Evolutionary conservation across 2,888 invertebrate genomes (phyloP).

Genomic region (Hyles lineata): DNA sequence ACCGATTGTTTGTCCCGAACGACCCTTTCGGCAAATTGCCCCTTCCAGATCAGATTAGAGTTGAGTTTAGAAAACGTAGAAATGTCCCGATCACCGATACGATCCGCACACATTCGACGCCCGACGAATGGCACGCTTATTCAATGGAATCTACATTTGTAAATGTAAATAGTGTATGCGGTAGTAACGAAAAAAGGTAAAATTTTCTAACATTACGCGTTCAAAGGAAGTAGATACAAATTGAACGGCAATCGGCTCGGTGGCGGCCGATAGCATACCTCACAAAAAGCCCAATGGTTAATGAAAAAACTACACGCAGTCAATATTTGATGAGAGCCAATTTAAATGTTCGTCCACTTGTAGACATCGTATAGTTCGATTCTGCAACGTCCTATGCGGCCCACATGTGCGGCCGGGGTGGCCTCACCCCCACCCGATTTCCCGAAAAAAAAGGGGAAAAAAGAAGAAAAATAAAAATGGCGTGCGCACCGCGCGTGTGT

Average conservation of each 20-base stretch:
- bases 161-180: constrained; percentile 7
- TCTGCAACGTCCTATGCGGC: constrained; percentile 53
- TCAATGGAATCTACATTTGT: constrained; percentile 22
- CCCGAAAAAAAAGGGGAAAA: constrained; percentile 76
- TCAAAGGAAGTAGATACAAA: constrained; percentile 71
- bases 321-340: constrained; percentile 85
- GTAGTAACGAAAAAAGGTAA: constrained; percentile 37
- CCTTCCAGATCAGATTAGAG: neutral
- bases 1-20: constrained; percentile 4
- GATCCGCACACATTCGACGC: neutral
- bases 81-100: neutral
- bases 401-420: constrained; percentile 65
- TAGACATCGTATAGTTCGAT: constrained; percentile 83
- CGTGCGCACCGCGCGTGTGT: constrained; percentile 68
- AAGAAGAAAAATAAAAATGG: constrained; percentile 80
- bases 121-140: neutral
- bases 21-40: constrained; percentile 18
- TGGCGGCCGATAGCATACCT: constrained; percentile 50
- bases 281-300: constrained; percentile 77
- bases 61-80: constrained; percentile 15
- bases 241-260: constrained; percentile 62
- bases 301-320: constrained; percentile 83
- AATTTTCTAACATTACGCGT: constrained; percentile 40
- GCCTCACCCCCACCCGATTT: constrained; percentile 65
- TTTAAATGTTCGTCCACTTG: constrained; percentile 84